Percentiles rank a stretch among this genome's conserved stretches.
These are phyloP conservation scores for Sminthurinus signatus DNA, from an alignment of 1,140 invertebrate genomes.

Conservation along the genomic window DNA sequence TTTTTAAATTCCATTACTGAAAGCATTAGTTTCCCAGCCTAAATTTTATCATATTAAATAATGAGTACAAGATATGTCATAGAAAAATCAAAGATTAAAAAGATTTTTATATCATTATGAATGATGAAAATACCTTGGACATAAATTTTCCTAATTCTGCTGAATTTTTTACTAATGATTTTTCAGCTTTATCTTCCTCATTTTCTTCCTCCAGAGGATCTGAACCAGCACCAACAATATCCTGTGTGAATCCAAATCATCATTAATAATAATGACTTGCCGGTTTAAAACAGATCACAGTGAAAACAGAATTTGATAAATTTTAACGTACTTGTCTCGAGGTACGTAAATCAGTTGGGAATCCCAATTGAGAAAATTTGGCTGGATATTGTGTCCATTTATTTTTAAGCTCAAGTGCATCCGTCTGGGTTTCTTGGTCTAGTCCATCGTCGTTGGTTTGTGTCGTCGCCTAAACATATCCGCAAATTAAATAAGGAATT, in stretches of 20 bases:
- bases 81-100: too few species aligned
- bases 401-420: not conserved
- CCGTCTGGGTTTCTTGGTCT: slow-evolving; percentile 28
- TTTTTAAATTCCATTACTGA: slow-evolving; percentile 25
- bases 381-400: slow-evolving; percentile 37
- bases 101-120: too few species aligned
- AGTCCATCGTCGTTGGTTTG: slow-evolving; percentile 28
- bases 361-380: slow-evolving; percentile 17
- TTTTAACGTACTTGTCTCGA: not conserved
- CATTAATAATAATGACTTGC: too few species aligned
- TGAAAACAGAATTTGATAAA: too few species aligned
- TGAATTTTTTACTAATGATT: slow-evolving; percentile 10
- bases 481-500: too few species aligned
- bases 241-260: not conserved
- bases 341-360: not conserved
- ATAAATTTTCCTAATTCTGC: slow-evolving; percentile 20
- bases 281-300: too few species aligned
- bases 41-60: too few species aligned
- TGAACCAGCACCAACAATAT: not conserved
- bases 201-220: not conserved
- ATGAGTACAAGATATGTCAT: too few species aligned
- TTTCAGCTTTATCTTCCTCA: slow-evolving; percentile 6
- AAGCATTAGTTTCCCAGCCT: slow-evolving; percentile 28
- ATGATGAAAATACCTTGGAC: too few species aligned
- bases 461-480: slow-evolving; percentile 14